These are phyloP conservation scores for Tenthredo amoena DNA, from an alignment of 2,888 invertebrate genomes.

Conservation along the genomic window DNA sequence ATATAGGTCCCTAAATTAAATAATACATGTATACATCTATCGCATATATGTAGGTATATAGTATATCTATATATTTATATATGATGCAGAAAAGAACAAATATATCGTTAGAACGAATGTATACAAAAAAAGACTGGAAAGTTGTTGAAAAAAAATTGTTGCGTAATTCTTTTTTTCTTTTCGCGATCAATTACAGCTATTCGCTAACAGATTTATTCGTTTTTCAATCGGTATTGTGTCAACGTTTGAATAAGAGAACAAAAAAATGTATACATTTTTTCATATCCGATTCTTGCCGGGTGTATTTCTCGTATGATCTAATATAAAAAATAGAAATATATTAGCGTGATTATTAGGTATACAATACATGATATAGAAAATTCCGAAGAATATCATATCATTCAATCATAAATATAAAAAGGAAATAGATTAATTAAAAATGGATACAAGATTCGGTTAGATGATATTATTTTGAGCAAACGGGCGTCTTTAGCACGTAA, in stretches of 20 bases:
- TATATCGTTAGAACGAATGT: not conserved
- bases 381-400: not conserved
- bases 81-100: not conserved
- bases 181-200: too few relatives aligned
- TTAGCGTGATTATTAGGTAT: not conserved
- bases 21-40: not conserved
- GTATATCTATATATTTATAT: not conserved
- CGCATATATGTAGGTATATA: not conserved
- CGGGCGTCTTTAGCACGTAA: not conserved
- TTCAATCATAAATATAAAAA: not conserved
- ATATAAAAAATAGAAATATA: not conserved
- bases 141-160: too few relatives aligned
- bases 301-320: not conserved
- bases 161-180: too few relatives aligned
- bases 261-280: not conserved
- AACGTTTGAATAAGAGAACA: not conserved
- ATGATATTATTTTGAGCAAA: conserved; percentile 21
- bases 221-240: too few relatives aligned
- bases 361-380: not conserved
- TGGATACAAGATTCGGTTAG: not conserved
- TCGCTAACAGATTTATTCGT: too few relatives aligned
- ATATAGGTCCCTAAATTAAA: not conserved
- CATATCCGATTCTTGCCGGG: not conserved
- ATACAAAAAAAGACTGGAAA: too few relatives aligned
- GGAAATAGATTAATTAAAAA: not conserved